Base-by-base conservation (phyloP, 2,888 invertebrate species). In the Cataglyphis rosenhaueri region DNA sequence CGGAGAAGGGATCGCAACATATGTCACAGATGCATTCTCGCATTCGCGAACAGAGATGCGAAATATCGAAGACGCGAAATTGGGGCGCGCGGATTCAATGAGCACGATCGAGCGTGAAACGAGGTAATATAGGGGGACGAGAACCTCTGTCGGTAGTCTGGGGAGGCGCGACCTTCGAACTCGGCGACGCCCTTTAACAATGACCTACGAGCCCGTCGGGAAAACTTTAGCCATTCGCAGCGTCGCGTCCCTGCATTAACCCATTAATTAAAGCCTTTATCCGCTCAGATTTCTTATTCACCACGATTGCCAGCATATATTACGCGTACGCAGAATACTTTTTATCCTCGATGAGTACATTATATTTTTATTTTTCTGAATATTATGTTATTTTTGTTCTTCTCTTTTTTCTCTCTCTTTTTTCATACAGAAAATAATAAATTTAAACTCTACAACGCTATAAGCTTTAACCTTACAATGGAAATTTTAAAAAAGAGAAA, bases 101-200 rank as follows among this genome's bases (percentile, higher is more conserved):
- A 89, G 89, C 85, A 91, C 88, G 86, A 87, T 91, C 88, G 87
- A 91, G 89, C 91, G 87, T 92, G 89, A 92, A 92, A 92, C 90
- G 90, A 91, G 86, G 87, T 90, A 91, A 91, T 90, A 87, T 84
- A 87, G 83, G 88, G 87, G 86, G 84, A 84, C 78, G 89, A 86
- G 73, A 71, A n/a, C 61, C 85, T 83, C 76, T 75, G 74, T 59
- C 78, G 85, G 65, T 82, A 82, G 85, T 64, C 84, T 65, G 55
- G 73, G 82, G 86, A 81, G 65, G 66, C 59, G 68, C 21, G 68
- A 84, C 52, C 78, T 79, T 79, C 44, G 71, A 79, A n/a, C 59
- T 35, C 68, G 10, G 32, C 21, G 66, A 75, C 29, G 21, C 35
- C 65, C 74, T 62, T 82, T 66, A 59, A 83, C 76, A 68, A 85